Evolutionary conservation across 2,113 vertebrate species (phyloP), one percentile per base, ranked within the genome.

Genomic region (Corapipo altera): DNA sequence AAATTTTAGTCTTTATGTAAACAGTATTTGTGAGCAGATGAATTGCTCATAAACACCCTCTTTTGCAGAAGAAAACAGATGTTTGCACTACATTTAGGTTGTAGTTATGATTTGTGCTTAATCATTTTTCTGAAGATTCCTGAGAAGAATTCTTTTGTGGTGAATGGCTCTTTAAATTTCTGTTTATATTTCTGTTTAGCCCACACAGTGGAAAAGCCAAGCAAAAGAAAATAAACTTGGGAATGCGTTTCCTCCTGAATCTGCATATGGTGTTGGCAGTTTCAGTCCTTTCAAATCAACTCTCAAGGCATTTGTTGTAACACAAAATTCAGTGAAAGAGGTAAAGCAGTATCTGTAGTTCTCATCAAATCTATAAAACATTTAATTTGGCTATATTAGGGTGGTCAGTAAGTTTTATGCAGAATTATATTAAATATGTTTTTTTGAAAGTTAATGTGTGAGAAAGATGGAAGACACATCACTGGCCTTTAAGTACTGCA

Each of bases 181-280:
- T 92, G 15, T 95, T 91, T 77, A 35, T 48, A n/a, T 83, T 92
- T 93, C 83, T 95, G 19, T 97, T 89, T 82, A 98, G 98, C 85
- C 95, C 71, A 81, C 95, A 78, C 97, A 98, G 21, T 98, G 98
- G 97, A 98, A 98, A 97, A 97, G 86, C 89, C 97, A 98, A 96
- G 96, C 97, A 92, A 98, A 98, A 94, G 98, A 98, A 92, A 98
- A 97, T 90, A 98, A 98, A 94, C 76, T 93, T 78, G 97, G 96
- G 35, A 96, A 93, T 97, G 85, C 43, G 5, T 98, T 98, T 93
- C 43, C 96, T 95, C 96, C 92, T 92, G 97, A 98, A 33, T 97
- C 97, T 95, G 33, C 97, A 15, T 97, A 95, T 26, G 70, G 95
- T 89, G 95, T 97, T 97, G 96, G 97, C 61, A 98, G 80, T 94